These are phyloP conservation scores for Plebejus argus DNA, from an alignment of 2,888 invertebrate genomes.

Conservation along the genomic window DNA sequence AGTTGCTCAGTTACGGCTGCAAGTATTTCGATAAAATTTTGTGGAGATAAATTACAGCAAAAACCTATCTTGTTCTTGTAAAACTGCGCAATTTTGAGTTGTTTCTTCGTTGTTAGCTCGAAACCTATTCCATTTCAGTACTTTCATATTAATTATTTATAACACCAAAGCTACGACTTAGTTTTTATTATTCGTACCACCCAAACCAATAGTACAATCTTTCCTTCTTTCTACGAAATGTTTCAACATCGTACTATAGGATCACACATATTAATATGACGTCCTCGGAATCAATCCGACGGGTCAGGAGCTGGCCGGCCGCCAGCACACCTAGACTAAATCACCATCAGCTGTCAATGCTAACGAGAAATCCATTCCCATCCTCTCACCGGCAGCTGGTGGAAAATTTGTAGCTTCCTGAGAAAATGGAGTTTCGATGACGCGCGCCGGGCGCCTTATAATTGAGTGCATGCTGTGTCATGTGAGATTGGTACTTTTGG, in stretches of 20 bases:
- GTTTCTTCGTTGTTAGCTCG: no score
- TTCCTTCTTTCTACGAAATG: not conserved
- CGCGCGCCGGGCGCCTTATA: conserved; percentile 9
- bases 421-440: conserved; percentile 31
- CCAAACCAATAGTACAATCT: no score
- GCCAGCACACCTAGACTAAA: conserved; percentile 30
- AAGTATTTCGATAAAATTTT: no score
- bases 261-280: conserved; percentile 15
- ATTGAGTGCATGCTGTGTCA: conserved; percentile 17
- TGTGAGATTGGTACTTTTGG: not conserved
- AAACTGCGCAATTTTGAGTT: no score
- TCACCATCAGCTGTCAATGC: conserved; percentile 27
- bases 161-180: no score
- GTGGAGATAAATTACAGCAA: no score
- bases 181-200: no score
- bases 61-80: no score
- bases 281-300: conserved; percentile 21
- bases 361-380: conserved; percentile 29
- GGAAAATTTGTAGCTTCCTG: conserved; percentile 26
- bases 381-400: conserved; percentile 30
- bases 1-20: no score
- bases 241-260: not conserved
- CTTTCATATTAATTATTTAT: no score
- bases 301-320: conserved; percentile 6
- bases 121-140: no score